These are phyloP conservation scores for Caenorhabditis remanei DNA, from an alignment of 1,140 invertebrate genomes.

Conservation along the genomic window DNA sequence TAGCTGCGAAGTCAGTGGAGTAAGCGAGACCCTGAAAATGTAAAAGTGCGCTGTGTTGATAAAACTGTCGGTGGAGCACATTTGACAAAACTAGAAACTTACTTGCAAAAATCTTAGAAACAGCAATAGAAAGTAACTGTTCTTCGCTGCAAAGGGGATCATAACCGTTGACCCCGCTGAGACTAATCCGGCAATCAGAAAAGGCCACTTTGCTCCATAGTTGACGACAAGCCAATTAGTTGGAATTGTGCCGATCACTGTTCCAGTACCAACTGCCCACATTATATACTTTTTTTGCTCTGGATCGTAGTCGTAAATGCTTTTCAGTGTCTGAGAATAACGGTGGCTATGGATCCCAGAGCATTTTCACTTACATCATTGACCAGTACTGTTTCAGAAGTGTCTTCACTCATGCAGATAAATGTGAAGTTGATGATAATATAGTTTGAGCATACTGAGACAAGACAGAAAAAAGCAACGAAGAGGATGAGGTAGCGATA, in stretches of 20 bases:
- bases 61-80: too few species aligned
- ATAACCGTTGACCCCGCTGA: constrained; percentile 50
- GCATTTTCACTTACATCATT: background rate
- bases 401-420: constrained; percentile 39
- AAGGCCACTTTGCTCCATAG: constrained; percentile 47
- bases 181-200: constrained; percentile 59
- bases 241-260: background rate
- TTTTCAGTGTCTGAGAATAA: background rate
- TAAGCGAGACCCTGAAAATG: constrained; percentile 58
- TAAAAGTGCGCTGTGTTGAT: too few species aligned
- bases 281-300: constrained; percentile 29
- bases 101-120: constrained; percentile 56
- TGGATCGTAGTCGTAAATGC: background rate
- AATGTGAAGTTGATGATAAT: constrained; percentile 47
- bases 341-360: background rate
- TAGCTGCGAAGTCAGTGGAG: constrained; percentile 59
- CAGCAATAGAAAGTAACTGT: constrained; percentile 13
- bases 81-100: background rate
- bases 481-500: background rate
- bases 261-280: constrained; percentile 62
- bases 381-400: background rate
- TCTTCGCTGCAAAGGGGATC: constrained; percentile 57
- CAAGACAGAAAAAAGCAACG: background rate
- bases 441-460: constrained; percentile 4
- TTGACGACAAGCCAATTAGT: constrained; percentile 20